A percentile compares a stretch with the other conserved stretches of the same genome.
Evolutionary conservation across 2,888 invertebrate genomes (phyloP).

Genomic region (Cheilosia grossa): DNA sequence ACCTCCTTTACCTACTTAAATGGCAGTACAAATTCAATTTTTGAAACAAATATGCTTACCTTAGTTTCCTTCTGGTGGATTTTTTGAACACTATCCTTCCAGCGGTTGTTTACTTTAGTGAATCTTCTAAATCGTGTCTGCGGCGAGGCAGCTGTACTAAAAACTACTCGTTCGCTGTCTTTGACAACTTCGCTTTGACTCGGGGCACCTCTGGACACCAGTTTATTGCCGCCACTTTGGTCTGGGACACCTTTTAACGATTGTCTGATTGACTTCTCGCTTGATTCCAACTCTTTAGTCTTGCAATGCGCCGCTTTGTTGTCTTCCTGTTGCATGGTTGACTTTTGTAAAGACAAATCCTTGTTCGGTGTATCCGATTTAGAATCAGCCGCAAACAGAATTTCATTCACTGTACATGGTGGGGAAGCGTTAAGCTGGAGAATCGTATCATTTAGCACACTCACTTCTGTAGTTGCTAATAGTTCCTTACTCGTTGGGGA

Average conservation of each 20-base stretch:
- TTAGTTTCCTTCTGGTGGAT: neutral
- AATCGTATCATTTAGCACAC: neutral
- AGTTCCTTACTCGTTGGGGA: neutral
- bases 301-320: neutral
- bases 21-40: too few species aligned
- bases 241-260: neutral
- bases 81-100: neutral
- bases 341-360: too few species aligned
- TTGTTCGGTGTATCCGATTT: too few species aligned
- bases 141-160: neutral
- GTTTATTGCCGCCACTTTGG: neutral
- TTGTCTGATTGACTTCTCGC: neutral
- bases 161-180: neutral
- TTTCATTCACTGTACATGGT: too few species aligned
- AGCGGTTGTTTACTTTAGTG: neutral
- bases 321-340: too few species aligned
- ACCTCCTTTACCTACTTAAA: too few species aligned
- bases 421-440: too few species aligned
- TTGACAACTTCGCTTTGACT: neutral
- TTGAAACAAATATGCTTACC: neutral
- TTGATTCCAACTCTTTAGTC: neutral
- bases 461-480: neutral
- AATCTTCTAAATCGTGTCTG: neutral
- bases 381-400: too few species aligned
- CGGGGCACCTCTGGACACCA: neutral